Evolutionary conservation across 2,888 invertebrate species (phyloP).

Genomic region (Dryobotodes eremita): DNA sequence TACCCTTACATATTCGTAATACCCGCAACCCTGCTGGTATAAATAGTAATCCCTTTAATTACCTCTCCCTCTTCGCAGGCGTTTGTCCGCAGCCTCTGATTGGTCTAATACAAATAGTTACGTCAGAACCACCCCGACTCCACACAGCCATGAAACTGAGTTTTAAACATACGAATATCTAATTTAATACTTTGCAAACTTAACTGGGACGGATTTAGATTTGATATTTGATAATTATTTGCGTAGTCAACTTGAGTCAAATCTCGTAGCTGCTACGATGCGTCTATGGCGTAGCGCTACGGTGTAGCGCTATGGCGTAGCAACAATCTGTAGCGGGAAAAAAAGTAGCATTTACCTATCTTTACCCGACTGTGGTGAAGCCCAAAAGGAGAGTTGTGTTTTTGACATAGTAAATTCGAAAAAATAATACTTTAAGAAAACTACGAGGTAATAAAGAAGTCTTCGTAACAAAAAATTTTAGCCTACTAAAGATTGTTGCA

Average conservation of each 20-base stretch:
- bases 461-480: not conserved
- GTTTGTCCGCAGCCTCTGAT: not conserved
- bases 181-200: slow-evolving; percentile 9
- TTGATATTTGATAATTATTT: not conserved
- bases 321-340: not conserved
- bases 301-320: slow-evolving; percentile 13
- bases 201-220: slow-evolving; percentile 5
- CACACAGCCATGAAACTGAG: not conserved
- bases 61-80: not conserved
- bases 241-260: not conserved
- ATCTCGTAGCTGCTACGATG: slow-evolving; percentile 1
- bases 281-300: slow-evolving; percentile 10
- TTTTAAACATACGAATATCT: slow-evolving; percentile 4
- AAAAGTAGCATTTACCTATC: not conserved
- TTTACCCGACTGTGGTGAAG: no score
- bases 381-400: no score
- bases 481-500: not conserved
- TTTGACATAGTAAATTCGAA: no score
- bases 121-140: not conserved
- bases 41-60: not conserved
- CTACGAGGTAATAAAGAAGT: not conserved
- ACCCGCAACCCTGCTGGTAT: not conserved
- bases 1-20: not conserved
- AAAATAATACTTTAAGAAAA: not conserved
- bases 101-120: not conserved